Evolutionary conservation across 1,140 invertebrate species (phyloP), one percentile per base, ranked within the genome.

Genomic region (Caenorhabditis brenneri): DNA sequence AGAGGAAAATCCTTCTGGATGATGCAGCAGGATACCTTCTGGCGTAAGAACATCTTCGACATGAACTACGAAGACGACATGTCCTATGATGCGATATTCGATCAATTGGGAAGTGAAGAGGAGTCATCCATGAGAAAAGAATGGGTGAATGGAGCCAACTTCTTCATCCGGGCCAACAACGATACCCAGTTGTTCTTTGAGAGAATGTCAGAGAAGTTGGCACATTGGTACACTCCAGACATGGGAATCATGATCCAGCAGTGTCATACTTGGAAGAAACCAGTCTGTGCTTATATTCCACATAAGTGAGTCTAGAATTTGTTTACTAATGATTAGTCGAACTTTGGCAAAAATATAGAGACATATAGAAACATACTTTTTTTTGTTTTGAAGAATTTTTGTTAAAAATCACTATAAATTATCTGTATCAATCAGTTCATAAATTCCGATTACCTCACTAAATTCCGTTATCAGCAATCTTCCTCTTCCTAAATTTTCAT

Each of bases 241-340:
- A 90, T 90, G 89, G 89, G 89, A 27, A 87, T 90, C 16, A 90
- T 90, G 89, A 90, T 90, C 42, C 89, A 90, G 78, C 89, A 90
- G 83, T 90, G 89, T 69, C 88, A 90, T 79, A 90, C 89, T n/a
- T 90, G 89, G 89, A 79, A 33, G 36, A 53, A 39, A 19, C 89
- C 87, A 1, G 81, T 46, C 48, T 90, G 89, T 80, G 83, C 84
- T 55, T 90, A 86, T 79, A 90, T 90, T 65, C 87, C 89, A 31
- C 89, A 90, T 78, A 89, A 87, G 88, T 89, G 42, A 79, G 58
- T 46, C 29, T 29, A 16, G 46, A 6, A 24, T 19, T 19, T n/a
- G 7, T 31, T 31, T 4, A 12, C 39, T 6, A 12, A 65, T 22
- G 24, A 16, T 58, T 58, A 27, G 4, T 15, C 4, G 27, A 58